Evolutionary conservation across 2,888 invertebrate genomes (phyloP).

Genomic region (Trichopria drosophilae): DNA sequence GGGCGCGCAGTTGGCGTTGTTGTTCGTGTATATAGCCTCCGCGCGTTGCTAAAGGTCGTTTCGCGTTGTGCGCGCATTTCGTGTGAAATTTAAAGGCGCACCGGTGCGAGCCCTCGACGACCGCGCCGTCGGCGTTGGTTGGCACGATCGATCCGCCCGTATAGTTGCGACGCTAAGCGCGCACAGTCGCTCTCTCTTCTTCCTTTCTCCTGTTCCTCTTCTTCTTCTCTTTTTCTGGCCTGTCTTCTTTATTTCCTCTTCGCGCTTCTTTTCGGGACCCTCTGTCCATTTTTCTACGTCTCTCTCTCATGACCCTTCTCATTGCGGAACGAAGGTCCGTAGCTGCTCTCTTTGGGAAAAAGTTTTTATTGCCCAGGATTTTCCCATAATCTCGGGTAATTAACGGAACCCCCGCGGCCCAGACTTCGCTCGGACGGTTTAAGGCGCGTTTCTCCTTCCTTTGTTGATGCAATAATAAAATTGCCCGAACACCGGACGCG

Average conservation of each 20-base stretch:
- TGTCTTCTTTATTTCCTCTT: too few species aligned
- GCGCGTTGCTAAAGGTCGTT: too few species aligned
- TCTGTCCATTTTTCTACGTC: too few species aligned
- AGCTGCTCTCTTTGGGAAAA: conserved; percentile 33
- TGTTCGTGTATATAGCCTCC: too few species aligned
- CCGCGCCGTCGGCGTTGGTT: conserved; percentile 8
- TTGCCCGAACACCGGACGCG: too few species aligned
- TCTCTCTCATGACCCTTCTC: too few species aligned
- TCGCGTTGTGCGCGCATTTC: conserved; percentile 28
- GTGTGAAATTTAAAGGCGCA: conserved; percentile 35
- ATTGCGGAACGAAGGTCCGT: too few species aligned
- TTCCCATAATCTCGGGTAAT: conserved; percentile 51
- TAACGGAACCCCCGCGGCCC: conserved; percentile 44
- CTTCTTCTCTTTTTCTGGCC: too few species aligned
- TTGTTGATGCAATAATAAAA: too few species aligned
- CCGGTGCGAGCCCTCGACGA: conserved; percentile 13
- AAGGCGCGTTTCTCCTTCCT: conserved; percentile 3
- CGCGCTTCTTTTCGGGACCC: too few species aligned
- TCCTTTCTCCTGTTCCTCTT: too few species aligned
- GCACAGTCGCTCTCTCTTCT: conserved; percentile 6
- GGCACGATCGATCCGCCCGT: conserved; percentile 43
- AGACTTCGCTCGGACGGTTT: conserved; percentile 6
- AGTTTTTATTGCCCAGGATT: conserved; percentile 46
- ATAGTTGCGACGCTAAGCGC: conserved; percentile 34
- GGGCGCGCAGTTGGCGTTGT: too few species aligned